Conservation (phyloP, 2,888 invertebrate species). For the Hesperia comma region DNA sequence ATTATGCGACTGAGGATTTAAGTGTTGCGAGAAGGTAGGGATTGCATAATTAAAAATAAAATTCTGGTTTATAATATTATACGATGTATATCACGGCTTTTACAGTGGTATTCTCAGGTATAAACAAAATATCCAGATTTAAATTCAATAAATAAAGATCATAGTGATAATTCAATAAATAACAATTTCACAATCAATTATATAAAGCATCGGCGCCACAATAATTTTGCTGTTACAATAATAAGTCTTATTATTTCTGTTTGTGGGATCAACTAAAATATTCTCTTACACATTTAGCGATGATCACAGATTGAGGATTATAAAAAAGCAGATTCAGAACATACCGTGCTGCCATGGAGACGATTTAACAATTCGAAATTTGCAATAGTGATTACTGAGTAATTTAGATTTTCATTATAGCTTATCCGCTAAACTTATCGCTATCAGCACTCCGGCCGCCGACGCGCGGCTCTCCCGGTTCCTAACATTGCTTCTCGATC, state of each 20-base stretch:
- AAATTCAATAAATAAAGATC: conserved; percentile 80
- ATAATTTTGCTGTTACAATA: conserved; percentile 65
- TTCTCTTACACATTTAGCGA: conserved; percentile 79
- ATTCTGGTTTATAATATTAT: conserved; percentile 78
- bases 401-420: conserved; percentile 81
- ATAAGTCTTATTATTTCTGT: conserved; percentile 64
- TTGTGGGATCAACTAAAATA: conserved; percentile 73
- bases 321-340: conserved; percentile 82
- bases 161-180: conserved; percentile 80
- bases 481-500: conserved; percentile 80
- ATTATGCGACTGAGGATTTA: neutral
- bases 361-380: conserved; percentile 80
- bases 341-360: conserved; percentile 79
- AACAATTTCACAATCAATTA: conserved; percentile 78
- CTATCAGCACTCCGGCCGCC: conserved; percentile 76
- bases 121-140: conserved; percentile 82
- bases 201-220: conserved; percentile 71
- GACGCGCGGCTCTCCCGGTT: conserved; percentile 64
- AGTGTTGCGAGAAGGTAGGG: neutral
- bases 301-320: conserved; percentile 84
- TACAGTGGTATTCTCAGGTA: conserved; percentile 82
- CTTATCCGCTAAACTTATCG: conserved; percentile 79
- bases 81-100: conserved; percentile 84
- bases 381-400: conserved; percentile 82
- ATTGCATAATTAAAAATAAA: conserved; percentile 60